phyloP scores from a whole-genome alignment of 2,797 vertebrate species.

The Salmo trutta region DNA sequence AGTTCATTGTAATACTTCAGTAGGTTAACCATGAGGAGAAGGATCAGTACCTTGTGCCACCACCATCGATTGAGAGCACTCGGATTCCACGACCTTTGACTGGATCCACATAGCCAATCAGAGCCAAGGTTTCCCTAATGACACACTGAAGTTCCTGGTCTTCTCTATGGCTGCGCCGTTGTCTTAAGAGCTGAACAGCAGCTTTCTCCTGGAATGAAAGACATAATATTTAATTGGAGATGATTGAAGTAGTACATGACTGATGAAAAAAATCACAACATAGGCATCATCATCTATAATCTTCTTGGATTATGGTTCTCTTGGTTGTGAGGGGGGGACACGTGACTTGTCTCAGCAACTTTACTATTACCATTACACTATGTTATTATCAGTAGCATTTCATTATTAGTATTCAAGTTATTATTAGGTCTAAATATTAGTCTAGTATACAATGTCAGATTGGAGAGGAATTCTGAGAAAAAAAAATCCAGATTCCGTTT shows the following conservation, averaged over 20 bases:
- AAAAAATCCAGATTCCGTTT: too few relatives aligned
- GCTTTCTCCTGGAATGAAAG: constrained; percentile 64
- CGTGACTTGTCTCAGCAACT: too few relatives aligned
- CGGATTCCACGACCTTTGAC: constrained; percentile 74
- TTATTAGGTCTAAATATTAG: too few relatives aligned
- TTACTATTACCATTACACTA: too few relatives aligned
- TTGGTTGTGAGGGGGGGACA: too few relatives aligned
- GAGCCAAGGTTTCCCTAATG: constrained; percentile 71
- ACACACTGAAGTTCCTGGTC: constrained; percentile 60
- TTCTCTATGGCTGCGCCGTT: constrained; percentile 50
- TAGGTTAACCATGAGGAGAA: neutral
- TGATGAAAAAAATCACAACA: neutral
- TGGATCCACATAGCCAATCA: constrained; percentile 75
- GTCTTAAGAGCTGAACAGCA: constrained; percentile 55
- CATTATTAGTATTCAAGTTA: too few relatives aligned
- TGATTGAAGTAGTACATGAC: neutral
- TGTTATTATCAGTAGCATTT: too few relatives aligned
- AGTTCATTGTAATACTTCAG: neutral
- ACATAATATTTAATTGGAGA: neutral
- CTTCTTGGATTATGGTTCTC: neutral
- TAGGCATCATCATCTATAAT: neutral
- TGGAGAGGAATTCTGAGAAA: too few relatives aligned
- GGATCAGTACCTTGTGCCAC: constrained; percentile 71
- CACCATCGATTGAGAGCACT: constrained; percentile 78
- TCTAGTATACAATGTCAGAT: too few relatives aligned